These are phyloP conservation scores for Hippocampus zosterae DNA, from an alignment of 2,113 vertebrate genomes.

Conservation along the genomic window DNA sequence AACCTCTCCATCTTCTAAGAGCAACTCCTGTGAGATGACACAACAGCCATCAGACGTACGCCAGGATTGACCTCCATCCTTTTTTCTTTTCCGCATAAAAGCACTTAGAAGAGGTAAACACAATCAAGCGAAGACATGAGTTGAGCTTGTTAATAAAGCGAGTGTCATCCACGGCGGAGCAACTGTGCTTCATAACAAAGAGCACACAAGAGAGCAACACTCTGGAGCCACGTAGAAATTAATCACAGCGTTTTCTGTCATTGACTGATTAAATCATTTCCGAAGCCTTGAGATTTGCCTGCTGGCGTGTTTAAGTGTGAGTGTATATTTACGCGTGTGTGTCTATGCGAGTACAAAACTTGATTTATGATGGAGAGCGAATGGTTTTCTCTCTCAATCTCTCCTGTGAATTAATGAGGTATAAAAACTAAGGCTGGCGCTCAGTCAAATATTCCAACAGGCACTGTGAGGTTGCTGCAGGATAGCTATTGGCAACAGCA, in stretches of 20 bases:
- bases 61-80: slow-evolving; percentile 11
- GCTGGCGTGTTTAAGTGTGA: slow-evolving; percentile 35
- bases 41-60: slow-evolving; percentile 15
- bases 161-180: not conserved
- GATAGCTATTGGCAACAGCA: slow-evolving; percentile 35
- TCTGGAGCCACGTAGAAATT: slow-evolving; percentile 36
- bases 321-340: slow-evolving; percentile 6
- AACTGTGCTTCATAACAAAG: slow-evolving; percentile 1
- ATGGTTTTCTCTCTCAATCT: slow-evolving; percentile 61
- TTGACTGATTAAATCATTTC: slow-evolving; percentile 69
- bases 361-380: slow-evolving; percentile 64
- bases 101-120: slow-evolving; percentile 4
- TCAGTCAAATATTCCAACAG: slow-evolving; percentile 50
- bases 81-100: slow-evolving; percentile 5
- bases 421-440: slow-evolving; percentile 62
- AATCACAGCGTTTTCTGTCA: slow-evolving; percentile 59
- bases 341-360: slow-evolving; percentile 13
- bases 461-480: slow-evolving; percentile 25
- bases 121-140: slow-evolving; percentile 1
- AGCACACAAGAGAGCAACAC: slow-evolving; percentile 15
- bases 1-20: slow-evolving; percentile 18
- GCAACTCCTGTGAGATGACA: slow-evolving; percentile 30
- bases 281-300: slow-evolving; percentile 36
- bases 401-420: slow-evolving; percentile 69
- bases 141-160: not conserved